Conservation (phyloP, 2,113 vertebrate species). For the Perognathus longimembris region DNA sequence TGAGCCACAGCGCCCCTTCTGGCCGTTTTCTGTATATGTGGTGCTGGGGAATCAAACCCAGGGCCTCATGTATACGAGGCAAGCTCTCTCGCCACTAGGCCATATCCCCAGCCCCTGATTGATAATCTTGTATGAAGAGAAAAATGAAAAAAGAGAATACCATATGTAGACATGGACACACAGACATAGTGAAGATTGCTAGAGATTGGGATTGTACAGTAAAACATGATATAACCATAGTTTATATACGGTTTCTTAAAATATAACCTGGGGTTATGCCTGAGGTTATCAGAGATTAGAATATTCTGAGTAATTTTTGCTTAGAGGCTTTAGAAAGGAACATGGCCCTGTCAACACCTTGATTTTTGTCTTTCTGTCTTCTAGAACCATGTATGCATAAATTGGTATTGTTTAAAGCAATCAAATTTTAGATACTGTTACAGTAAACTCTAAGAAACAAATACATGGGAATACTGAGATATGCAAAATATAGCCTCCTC, state of each 20-base stretch:
- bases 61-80: too few species aligned
- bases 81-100: too few species aligned
- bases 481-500: background rate
- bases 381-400: background rate
- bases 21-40: too few species aligned
- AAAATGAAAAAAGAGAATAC: background rate
- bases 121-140: background rate
- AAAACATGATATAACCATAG: background rate
- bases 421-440: background rate
- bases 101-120: background rate
- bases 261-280: too few species aligned
- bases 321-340: background rate
- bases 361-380: background rate
- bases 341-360: background rate
- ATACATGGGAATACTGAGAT: background rate
- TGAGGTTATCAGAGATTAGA: background rate
- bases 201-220: background rate
- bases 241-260: too few species aligned
- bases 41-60: too few species aligned
- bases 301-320: background rate
- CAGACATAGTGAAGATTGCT: background rate
- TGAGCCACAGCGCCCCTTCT: too few species aligned
- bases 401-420: slow-evolving; percentile 26
- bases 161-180: background rate
- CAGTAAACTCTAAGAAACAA: background rate